These are phyloP conservation scores for Neotoxoptera formosana DNA, from an alignment of 1,140 invertebrate genomes.

Conservation along the genomic window DNA sequence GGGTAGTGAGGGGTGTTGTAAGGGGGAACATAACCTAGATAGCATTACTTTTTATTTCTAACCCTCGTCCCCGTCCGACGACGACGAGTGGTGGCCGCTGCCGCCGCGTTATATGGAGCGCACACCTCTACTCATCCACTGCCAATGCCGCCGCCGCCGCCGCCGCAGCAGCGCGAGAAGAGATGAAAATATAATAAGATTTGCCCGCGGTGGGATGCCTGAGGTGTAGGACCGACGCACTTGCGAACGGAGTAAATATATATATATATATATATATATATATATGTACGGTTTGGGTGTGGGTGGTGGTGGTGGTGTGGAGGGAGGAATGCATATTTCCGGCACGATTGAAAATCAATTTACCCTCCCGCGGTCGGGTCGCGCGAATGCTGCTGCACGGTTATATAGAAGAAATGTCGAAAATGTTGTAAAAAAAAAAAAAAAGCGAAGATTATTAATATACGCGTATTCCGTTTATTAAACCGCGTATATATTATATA, in stretches of 20 bases:
- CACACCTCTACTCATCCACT: not conserved
- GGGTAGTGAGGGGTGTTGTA: not conserved
- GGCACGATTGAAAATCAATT: constrained; percentile 39
- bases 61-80: not conserved
- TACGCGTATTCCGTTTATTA: not conserved
- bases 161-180: not conserved
- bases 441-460: not conserved
- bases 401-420: not conserved
- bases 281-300: not conserved
- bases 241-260: not conserved
- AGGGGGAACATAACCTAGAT: constrained; percentile 22
- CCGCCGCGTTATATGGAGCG: not conserved
- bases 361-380: not conserved
- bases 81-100: not conserved
- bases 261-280: not conserved
- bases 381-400: not conserved
- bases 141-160: not conserved
- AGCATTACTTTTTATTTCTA: constrained; percentile 1
- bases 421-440: not conserved
- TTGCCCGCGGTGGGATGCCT: not conserved
- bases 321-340: not conserved
- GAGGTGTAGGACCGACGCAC: not conserved
- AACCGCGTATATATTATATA: not conserved
- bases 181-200: not conserved
- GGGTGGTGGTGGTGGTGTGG: not conserved